These are phyloP conservation scores for Elgaria multicarinata DNA, from an alignment of 2,113 vertebrate genomes.

Conservation along the genomic window DNA sequence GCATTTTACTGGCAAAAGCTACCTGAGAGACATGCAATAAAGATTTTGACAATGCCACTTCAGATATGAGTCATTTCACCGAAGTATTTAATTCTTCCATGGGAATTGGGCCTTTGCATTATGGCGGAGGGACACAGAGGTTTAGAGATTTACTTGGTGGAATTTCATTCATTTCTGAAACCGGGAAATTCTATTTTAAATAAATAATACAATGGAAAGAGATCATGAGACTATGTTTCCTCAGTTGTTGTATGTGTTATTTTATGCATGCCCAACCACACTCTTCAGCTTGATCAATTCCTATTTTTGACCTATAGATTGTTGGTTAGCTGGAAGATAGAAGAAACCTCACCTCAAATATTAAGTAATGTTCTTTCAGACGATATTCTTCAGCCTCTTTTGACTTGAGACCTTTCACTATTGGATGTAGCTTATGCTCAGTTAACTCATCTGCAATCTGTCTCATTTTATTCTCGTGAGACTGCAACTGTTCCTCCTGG, in stretches of 20 bases:
- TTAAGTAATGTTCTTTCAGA: conserved; percentile 97
- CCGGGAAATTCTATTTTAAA: conserved; percentile 19
- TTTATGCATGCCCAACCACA: background rate
- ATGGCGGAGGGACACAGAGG: background rate
- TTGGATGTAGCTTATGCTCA: conserved; percentile 87
- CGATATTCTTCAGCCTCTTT: conserved; percentile 93
- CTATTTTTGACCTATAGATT: conserved; percentile 21
- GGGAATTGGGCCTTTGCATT: background rate
- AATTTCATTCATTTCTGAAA: conserved; percentile 6
- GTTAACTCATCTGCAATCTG: conserved; percentile 94
- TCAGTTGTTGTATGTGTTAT: background rate
- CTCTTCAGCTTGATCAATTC: background rate
- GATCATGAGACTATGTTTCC: conserved; percentile 13
- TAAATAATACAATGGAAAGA: conserved; percentile 12
- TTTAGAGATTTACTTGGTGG: background rate
- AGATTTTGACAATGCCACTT: background rate
- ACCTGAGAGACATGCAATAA: background rate
- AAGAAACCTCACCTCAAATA: conserved; percentile 87
- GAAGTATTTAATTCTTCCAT: background rate
- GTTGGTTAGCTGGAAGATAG: conserved; percentile 55
- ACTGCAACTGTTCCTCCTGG: conserved; percentile 94
- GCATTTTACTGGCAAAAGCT: background rate
- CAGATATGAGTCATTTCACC: background rate
- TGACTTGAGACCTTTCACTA: conserved; percentile 88
- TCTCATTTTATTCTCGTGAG: conserved; percentile 95